Percentiles rank a stretch among this genome's conserved stretches.
phyloP scores from a whole-genome alignment of 2,888 invertebrate species.

The Bibio marci region DNA sequence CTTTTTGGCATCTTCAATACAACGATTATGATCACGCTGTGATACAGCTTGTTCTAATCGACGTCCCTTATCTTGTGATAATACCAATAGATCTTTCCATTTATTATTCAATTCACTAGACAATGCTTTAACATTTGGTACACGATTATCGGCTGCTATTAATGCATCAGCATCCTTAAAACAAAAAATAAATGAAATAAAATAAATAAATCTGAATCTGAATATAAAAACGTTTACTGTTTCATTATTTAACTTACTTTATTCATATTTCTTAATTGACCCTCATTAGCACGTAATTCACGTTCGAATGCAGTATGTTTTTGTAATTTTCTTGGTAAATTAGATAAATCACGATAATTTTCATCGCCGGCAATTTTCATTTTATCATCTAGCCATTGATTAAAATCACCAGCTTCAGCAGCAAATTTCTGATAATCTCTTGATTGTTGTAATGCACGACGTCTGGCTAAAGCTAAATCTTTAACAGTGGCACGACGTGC shows the following conservation, averaged over 20 bases:
- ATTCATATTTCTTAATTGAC: constrained; percentile 71
- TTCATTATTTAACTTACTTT: constrained; percentile 32
- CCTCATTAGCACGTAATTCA: constrained; percentile 87
- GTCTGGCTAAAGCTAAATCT: constrained; percentile 53
- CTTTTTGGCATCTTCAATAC: constrained; percentile 75
- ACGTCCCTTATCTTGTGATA: constrained; percentile 48
- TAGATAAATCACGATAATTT: constrained; percentile 76
- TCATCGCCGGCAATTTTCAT: constrained; percentile 81
- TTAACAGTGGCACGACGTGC: constrained; percentile 57
- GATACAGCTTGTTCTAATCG: constrained; percentile 76
- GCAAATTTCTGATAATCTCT: constrained; percentile 85
- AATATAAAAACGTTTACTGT: background rate
- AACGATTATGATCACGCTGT: constrained; percentile 59
- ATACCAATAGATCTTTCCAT: constrained; percentile 57
- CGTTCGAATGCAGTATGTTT: constrained; percentile 95
- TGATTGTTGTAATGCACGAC: constrained; percentile 61
- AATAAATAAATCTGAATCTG: constrained; percentile 3
- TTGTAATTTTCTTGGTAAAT: constrained; percentile 79
- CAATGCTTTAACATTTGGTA: constrained; percentile 49
- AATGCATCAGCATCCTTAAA: constrained; percentile 51
- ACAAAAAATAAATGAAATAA: too few relatives aligned
- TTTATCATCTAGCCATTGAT: constrained; percentile 84
- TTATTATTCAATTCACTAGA: constrained; percentile 52
- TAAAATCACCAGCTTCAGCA: constrained; percentile 79
- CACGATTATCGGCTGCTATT: constrained; percentile 49